Conservation (phyloP, 1,140 invertebrate species). For the Battus philenor region DNA sequence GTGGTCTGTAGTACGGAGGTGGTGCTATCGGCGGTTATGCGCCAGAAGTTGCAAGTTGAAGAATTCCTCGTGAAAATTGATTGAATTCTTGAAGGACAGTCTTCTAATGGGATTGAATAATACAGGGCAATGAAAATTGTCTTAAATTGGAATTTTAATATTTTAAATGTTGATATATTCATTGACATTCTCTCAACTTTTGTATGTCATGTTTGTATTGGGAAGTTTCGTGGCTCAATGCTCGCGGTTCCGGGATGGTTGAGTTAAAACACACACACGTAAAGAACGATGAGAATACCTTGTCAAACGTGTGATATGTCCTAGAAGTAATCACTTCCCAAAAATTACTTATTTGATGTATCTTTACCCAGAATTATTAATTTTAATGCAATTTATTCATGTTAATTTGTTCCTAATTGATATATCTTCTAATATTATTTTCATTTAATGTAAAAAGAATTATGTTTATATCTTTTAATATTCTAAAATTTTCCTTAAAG, state of each 20-base stretch:
- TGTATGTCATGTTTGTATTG: background rate
- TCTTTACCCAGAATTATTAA: too few species aligned
- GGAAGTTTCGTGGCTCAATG: background rate
- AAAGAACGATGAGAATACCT: too few species aligned
- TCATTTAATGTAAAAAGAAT: too few species aligned
- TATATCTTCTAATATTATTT: background rate
- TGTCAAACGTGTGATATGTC: too few species aligned
- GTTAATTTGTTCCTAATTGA: conserved; percentile 8
- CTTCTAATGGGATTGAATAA: too few species aligned
- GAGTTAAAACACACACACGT: too few species aligned
- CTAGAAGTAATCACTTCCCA: too few species aligned
- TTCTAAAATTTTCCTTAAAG: background rate
- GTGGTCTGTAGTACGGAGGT: conserved; percentile 80
- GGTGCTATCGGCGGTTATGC: conserved; percentile 79
- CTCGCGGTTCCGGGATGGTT: background rate
- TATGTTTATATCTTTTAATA: background rate
- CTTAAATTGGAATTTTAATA: too few species aligned
- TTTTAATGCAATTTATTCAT: conserved; percentile 9
- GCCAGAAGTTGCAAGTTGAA: conserved; percentile 78
- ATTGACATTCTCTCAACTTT: too few species aligned
- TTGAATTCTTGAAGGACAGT: too few species aligned
- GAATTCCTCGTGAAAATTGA: conserved; percentile 71
- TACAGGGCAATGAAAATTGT: background rate
- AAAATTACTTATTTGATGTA: too few species aligned
- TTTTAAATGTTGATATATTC: too few species aligned